phyloP scores from a whole-genome alignment of 2,797 vertebrate species.

The Pseudochirops corinnae region DNA sequence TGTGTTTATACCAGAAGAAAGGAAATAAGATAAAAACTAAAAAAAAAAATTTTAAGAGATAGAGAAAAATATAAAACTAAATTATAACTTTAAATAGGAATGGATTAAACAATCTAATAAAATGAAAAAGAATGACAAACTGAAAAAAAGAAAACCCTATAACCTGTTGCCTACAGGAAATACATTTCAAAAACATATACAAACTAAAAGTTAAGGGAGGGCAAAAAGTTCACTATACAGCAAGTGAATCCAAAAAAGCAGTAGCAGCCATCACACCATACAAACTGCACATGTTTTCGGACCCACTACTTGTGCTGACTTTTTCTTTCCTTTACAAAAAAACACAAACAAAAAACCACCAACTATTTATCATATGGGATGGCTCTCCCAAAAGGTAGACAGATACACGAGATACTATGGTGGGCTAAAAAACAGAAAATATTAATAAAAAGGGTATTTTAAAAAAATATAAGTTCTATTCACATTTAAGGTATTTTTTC shows the following conservation, averaged over 20 bases:
- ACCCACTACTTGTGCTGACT: background rate
- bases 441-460: too few relatives aligned
- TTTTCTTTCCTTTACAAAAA: background rate
- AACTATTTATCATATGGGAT: background rate
- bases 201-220: background rate
- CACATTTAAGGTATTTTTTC: background rate
- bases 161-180: too few relatives aligned
- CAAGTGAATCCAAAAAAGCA: background rate
- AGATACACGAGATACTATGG: background rate
- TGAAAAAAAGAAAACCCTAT: too few relatives aligned
- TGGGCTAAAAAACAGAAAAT: background rate
- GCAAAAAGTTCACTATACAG: background rate
- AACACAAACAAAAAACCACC: background rate
- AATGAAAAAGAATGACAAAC: background rate
- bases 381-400: background rate
- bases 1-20: background rate
- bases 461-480: background rate
- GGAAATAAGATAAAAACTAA: background rate
- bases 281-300: background rate
- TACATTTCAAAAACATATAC: background rate
- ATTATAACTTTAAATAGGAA: background rate
- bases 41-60: background rate
- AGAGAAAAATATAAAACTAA: background rate
- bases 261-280: background rate
- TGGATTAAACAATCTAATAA: background rate